Evolutionary conservation across 2,888 invertebrate species (phyloP), one percentile per base, ranked within the genome.

Genomic region (Acronicta aceris): DNA sequence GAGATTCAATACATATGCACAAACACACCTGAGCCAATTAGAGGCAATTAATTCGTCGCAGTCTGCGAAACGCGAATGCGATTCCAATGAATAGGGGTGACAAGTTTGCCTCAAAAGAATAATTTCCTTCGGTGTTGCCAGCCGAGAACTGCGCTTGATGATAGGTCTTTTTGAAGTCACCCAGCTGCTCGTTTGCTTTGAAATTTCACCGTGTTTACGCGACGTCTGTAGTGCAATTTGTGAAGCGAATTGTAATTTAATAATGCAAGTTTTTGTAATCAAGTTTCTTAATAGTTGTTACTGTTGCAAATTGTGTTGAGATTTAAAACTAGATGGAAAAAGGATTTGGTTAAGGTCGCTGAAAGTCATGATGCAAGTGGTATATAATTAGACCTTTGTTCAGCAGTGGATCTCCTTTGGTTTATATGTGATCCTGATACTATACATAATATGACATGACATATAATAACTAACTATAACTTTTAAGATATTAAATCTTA

Each of bases 21-120:
- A 60, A 69, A 68, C 53, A 57, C 16, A 5, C 6, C 8, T 12
- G 16, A 30, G 47, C 69, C 53, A 74, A 74, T 70, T 70, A 70
- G 51, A 38, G 56, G 56, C 69, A 70, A 74, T 70, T 70, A 70
- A 68, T 61, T 54, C 56, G 46, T 61, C 41, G 15, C 56, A 69
- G 74, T 50, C 56, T 33, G 30, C 16, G 33, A 69, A 56, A n/a
- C 62, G 13, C 21, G 56, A 69, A 73, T 69, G 52, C 52, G 49
- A 73, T 69, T 50, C 15, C 61, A 43, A 30, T 74, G 61, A 74
- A 69, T 73, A 27, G 56, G 21, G 21, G 56, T 69, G 74, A 74
- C 61, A 62, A 57, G 68, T 74, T 68, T 51, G 30, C 56, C 38
- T 51, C 74, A 61, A 70, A 70, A 70, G 69, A 70, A 74, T 74